Evolutionary conservation across 2,888 invertebrate genomes (phyloP).

Genomic region (Pachliopta kotzebuea): DNA sequence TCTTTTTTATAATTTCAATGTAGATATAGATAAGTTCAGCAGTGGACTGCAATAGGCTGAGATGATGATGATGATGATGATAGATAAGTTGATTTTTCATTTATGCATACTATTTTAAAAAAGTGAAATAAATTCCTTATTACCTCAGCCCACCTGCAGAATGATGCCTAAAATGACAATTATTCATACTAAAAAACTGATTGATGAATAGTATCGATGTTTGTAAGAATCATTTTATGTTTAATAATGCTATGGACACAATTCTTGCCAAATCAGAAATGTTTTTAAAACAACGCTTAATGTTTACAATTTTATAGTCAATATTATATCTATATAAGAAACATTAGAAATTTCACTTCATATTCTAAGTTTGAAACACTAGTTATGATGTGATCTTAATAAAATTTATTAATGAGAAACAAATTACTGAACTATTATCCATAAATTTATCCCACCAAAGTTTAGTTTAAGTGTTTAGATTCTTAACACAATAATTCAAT

Average conservation of each 20-base stretch:
- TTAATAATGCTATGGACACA: constrained; percentile 10
- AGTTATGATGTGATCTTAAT: constrained; percentile 5
- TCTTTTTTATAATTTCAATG: constrained; percentile 25
- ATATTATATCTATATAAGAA: constrained; percentile 1
- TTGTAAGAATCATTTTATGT: neutral
- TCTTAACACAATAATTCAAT: constrained; percentile 52
- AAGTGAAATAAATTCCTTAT: constrained; percentile 10
- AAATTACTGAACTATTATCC: constrained; percentile 57
- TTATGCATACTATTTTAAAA: constrained; percentile 19
- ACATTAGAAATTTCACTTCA: neutral
- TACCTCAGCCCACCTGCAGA: constrained; percentile 30
- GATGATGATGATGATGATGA: no score
- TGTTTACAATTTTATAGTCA: constrained; percentile 5
- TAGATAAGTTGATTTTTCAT: constrained; percentile 30
- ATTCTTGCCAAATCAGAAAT: constrained; percentile 22
- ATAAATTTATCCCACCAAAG: constrained; percentile 78
- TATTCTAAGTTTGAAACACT: neutral
- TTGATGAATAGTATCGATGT: neutral
- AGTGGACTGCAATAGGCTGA: no score
- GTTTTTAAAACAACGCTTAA: constrained; percentile 8
- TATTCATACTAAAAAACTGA: neutral
- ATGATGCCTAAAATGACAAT: constrained; percentile 9
- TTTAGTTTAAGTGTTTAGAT: constrained; percentile 71
- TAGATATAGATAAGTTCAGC: constrained; percentile 32
- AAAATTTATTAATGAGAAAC: constrained; percentile 30